Base-by-base conservation (phyloP, 1,140 invertebrate species). In the Muscidifurax raptorellus region DNA sequence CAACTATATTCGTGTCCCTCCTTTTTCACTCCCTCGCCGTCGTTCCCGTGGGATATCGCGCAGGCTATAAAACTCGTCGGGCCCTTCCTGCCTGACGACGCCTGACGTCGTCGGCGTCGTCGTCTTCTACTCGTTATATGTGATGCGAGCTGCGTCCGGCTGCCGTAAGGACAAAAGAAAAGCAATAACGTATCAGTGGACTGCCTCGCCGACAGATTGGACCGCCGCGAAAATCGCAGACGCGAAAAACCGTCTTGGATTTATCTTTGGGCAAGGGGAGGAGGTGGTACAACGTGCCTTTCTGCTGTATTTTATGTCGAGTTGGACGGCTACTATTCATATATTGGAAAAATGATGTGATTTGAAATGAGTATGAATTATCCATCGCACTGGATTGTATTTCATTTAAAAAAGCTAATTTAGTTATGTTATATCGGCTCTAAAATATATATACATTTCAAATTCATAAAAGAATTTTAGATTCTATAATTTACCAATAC, bases 51-150 rank as follows among this genome's bases (percentile, higher is more conserved):
- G 87, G 87, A 89, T 80, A 83, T 88, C 86, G 84, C 85, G 75
- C 40, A 88, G 87, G 81, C 91, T 88, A 92, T 91, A 92, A 92
- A 92, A 91, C 90, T 90, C 52, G n/a, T 25, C 52, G 85, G 85
- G 86, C 87, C 88, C 87, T 91, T 91, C 52, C 52, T 59, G 87
- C 90, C 89, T 88, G 88, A 85, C 88, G 86, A 86, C 84, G 88
- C 86, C 87, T 88, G 86, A 81, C 90, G 89, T 89, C 88, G 90
- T 89, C 89, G 86, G 86, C 84, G 85, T 72, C 79, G 83, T 77
- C 81, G 40, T 22, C 18, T 18, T 59, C 52, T n/a, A 59, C 52
- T 59, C 52, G 52, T 59, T 59, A 59, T 59, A 40, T 40, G 36
- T 40, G 36, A 40, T 40, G 36, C 36, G 36, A 10, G 36, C 36